Percentiles rank a stretch among this genome's conserved stretches.
phyloP scores from a whole-genome alignment of 2,888 invertebrate species.

The Amiota mariae region DNA sequence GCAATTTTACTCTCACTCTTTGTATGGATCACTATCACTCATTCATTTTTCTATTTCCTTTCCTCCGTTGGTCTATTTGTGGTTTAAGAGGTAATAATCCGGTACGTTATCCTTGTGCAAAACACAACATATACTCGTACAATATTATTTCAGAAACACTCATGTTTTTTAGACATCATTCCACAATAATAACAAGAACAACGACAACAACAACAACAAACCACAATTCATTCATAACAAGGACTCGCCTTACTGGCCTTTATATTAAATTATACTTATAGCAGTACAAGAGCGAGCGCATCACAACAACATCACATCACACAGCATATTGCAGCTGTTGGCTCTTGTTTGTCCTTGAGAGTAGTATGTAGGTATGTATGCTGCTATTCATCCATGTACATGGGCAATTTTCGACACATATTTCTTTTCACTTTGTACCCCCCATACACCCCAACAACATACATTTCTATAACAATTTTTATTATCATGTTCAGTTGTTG shows the following conservation, averaged over 20 bases:
- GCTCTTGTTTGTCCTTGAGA: constrained; percentile 52
- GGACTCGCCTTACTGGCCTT: neutral
- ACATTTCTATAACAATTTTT: constrained; percentile 16
- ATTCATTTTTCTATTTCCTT: constrained; percentile 29
- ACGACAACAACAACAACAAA: neutral
- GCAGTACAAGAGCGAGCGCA: no score
- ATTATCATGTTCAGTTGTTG: constrained; percentile 43
- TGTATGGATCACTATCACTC: neutral
- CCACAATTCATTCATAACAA: neutral
- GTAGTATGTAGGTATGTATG: constrained; percentile 46
- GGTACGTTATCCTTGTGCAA: constrained; percentile 6
- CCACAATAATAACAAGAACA: constrained; percentile 5
- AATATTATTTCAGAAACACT: constrained; percentile 12
- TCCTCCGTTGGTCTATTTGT: constrained; percentile 4
- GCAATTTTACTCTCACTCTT: neutral
- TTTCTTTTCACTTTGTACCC: constrained; percentile 7
- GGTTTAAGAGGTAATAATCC: constrained; percentile 13
- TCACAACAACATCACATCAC: no score
- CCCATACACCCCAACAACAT: neutral
- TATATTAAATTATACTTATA: no score
- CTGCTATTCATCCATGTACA: constrained; percentile 57
- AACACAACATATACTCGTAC: neutral
- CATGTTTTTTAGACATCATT: neutral
- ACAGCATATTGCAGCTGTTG: neutral
- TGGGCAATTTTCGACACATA: constrained; percentile 20